Evolutionary conservation across 1,140 invertebrate genomes (phyloP), one percentile per base, ranked within the genome.

Genomic region (Zophobas morio): DNA sequence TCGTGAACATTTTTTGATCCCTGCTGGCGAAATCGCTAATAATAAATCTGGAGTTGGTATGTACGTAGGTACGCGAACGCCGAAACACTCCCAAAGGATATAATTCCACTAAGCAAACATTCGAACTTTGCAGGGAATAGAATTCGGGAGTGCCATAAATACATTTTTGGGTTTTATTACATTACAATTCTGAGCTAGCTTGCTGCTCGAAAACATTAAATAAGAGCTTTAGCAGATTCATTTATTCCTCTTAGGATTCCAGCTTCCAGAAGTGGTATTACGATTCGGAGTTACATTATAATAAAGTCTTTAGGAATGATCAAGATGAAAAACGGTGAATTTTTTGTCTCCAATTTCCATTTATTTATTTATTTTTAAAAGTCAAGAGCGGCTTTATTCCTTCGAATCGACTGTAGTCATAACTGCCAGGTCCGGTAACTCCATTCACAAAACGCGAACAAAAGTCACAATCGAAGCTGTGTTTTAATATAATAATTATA

Each of bases 71-170:
- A 46, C 42, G 3, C 42, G 42, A 46, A 46, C 8, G 42, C 42
- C 33, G 1, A 39, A 35, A 60, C 37, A 60, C 37, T 60, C 8
- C 8, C 35, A 36, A 35, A 37, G 6, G 33, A 6, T 36, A 60
- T 1, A 4, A 35, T 60, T 60, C 56, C 56, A 60, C 56, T 35
- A 60, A 60, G 37, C 37, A 60, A 60, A 60, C 36, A 40, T 60
- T 39, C 6, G n/a, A 35, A 8, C 56, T 60, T 37, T 8, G 34
- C 20, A 39, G 56, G 1, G 36, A 39, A 60, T 37, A 39, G 34
- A 60, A 37, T 60, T 60, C 8, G 35, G 36, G 37, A 60, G 56
- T 60, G 36, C n/a, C 49, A 53, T 57, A 57, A 46, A 46, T 8
- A 8, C 8, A 36, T 60, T 60, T 60, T 60, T 60, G 8, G 6